Evolutionary conservation across 2,888 invertebrate species (phyloP), one percentile per base, ranked within the genome.

Genomic region (Ctenicera cuprea): DNA sequence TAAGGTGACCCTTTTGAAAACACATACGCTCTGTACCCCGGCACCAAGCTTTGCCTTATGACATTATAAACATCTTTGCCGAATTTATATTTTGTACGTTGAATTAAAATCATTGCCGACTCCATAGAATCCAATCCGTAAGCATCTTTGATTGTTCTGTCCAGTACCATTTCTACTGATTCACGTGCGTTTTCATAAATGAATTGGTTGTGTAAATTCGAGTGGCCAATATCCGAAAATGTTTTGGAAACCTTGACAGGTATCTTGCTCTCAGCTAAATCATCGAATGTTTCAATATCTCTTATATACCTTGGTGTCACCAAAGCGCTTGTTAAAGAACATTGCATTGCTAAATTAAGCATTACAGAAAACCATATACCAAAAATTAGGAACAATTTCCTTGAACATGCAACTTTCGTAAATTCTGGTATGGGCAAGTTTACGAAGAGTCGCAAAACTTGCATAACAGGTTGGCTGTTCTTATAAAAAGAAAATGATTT

Each of bases 251-350:
- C 30, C 2, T 43, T 20, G 11, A 71, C 54, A 11, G 18, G 16
- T 0, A 54, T 4, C 0, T 33, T 14, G 16, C 54, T 66, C 16
- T 20, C 12, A 5, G 8, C 11, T n/a, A 71, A 33, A 14, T 71
- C 65, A 0, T 48, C 4, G 5, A 71, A 38, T 4, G 65, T 71
- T 2, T 57, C 20, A 9, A 71, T 33, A 22, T 68, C 43, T 16
- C 26, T 30, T 5, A 3, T 16, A 18, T 52, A 41, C 14, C 20
- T 22, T 2, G 59, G 45, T 5, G 14, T 57, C 7, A 68, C 48
- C 8, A 59, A 68, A 8, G 45, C 33, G 14, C 68, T 61, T 1
- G 48, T 68, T 45, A 68, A 14, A 9, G 61, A 41, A 18, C 59
- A 45, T 20, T 57, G 38, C 22, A 59, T 45, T 0, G 45, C 68